Evolutionary conservation across 2,113 vertebrate genomes (phyloP).

Genomic region (Ophiodon elongatus): DNA sequence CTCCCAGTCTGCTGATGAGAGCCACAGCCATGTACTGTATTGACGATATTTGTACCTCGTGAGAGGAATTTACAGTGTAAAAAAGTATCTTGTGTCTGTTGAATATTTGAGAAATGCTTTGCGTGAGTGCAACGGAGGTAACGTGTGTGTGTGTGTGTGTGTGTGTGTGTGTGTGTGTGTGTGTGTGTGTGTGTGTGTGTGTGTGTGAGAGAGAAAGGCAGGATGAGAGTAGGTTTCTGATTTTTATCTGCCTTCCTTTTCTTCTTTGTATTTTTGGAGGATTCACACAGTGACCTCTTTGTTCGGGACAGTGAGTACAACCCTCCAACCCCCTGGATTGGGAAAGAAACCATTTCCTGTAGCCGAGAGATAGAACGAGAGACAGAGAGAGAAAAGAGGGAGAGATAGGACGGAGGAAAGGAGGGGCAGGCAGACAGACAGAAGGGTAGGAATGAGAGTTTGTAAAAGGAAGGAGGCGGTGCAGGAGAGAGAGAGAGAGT

Average conservation of each 20-base stretch:
- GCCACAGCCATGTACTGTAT: slow-evolving; percentile 11
- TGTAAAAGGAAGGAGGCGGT: slow-evolving; percentile 49
- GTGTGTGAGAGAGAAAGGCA: slow-evolving; percentile 58
- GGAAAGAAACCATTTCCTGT: slow-evolving; percentile 85
- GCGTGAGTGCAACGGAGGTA: slow-evolving; percentile 27
- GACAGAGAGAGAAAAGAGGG: slow-evolving; percentile 63
- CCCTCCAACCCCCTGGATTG: slow-evolving; percentile 66
- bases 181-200: slow-evolving; percentile 39
- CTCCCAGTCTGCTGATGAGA: neutral
- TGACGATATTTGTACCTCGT: slow-evolving; percentile 22
- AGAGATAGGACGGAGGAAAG: slow-evolving; percentile 55
- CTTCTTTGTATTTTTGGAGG: slow-evolving; percentile 85
- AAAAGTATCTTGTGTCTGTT: slow-evolving; percentile 38
- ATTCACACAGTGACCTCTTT: slow-evolving; percentile 87
- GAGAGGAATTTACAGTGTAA: slow-evolving; percentile 26
- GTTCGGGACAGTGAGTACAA: slow-evolving; percentile 84
- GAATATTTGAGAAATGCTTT: slow-evolving; percentile 41
- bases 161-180: slow-evolving; percentile 20
- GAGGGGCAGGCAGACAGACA: slow-evolving; percentile 58
- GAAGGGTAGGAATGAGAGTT: slow-evolving; percentile 61
- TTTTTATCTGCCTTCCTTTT: slow-evolving; percentile 85
- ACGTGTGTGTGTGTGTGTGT: slow-evolving; percentile 34
- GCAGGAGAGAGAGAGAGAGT: slow-evolving; percentile 51
- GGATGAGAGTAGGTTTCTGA: slow-evolving; percentile 84
- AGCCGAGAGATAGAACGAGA: slow-evolving; percentile 67